Base-by-base conservation (phyloP, 2,113 vertebrate genomes). In the Sphaerodactylus townsendi region DNA sequence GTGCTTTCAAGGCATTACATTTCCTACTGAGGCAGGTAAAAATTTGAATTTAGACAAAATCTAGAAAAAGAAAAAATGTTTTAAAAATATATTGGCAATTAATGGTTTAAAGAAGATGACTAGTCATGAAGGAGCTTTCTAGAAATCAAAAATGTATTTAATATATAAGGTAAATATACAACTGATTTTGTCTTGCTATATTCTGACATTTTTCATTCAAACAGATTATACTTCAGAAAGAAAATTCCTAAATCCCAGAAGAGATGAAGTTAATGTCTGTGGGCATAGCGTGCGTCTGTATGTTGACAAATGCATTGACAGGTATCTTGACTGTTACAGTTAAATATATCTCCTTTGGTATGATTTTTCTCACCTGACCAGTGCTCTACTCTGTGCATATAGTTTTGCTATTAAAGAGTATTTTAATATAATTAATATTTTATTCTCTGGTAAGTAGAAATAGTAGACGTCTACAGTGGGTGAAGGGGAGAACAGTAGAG, bases 201-300 rank as follows among this genome's bases (percentile, higher is more conserved):
- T 71, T 72, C 1, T 79, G 70, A 30, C 77, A 73, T 82, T 72
- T 68, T 39, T 73, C 5, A 75, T 0, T 23, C 81, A 21, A 44
- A 83, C 77, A 83, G 74, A 70, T 79, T 86, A 37, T 41, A 90
- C 87, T 88, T 85, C 53, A 87, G 87, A 85, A 87, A 56, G 37
- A 81, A 35, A 0, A 82, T 35, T 62, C 53, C 28, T 76, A 50
- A 65, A 83, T 88, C 77, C 69, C 46, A 62, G 82, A 21, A 79
- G 90, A 82, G 70, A 95, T 94, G 92, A 90, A 66, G 82, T n/a
- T 86, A 64, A 44, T 81, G 64, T 56, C 82, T 77, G 89, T 88
- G 82, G 85, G 48, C 73, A 88, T 93, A 19, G 64, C 90, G 80
- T 87, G 83, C 73, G 74, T 92, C 83, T 94, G 83, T 30, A 77